These are phyloP conservation scores for Synergus gifuensis DNA, from an alignment of 2,888 invertebrate genomes.

Conservation along the genomic window DNA sequence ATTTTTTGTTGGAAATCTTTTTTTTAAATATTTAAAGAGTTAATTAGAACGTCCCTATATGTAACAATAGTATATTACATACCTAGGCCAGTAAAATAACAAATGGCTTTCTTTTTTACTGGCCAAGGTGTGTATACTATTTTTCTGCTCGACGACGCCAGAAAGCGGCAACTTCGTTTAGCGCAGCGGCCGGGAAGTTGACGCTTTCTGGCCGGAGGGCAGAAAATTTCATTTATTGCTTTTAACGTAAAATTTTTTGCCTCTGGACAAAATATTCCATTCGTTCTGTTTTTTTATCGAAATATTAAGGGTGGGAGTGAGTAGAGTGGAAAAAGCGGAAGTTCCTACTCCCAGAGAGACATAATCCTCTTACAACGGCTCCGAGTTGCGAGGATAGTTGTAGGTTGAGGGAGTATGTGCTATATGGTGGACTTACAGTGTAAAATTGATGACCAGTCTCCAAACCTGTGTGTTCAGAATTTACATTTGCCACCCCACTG, in stretches of 20 bases:
- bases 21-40: no score
- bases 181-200: no score
- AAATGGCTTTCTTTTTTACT: no score
- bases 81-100: no score
- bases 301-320: not conserved
- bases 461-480: slow-evolving; percentile 64
- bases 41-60: no score
- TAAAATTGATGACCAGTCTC: slow-evolving; percentile 70
- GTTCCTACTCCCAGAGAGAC: slow-evolving; percentile 49
- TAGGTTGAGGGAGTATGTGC: slow-evolving; percentile 45
- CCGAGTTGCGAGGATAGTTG: slow-evolving; percentile 18
- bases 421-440: slow-evolving; percentile 68
- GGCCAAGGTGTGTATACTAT: no score
- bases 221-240: not conserved
- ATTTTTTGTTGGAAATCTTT: no score
- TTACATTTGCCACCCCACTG: slow-evolving; percentile 59
- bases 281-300: slow-evolving; percentile 1
- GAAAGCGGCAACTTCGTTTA: no score
- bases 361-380: slow-evolving; percentile 51
- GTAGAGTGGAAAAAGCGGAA: slow-evolving; percentile 47
- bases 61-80: no score
- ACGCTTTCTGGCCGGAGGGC: no score
- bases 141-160: no score
- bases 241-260: not conserved
- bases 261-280: not conserved